Conservation (phyloP, 2,797 vertebrate species). For the Pangasius krempfi region DNA sequence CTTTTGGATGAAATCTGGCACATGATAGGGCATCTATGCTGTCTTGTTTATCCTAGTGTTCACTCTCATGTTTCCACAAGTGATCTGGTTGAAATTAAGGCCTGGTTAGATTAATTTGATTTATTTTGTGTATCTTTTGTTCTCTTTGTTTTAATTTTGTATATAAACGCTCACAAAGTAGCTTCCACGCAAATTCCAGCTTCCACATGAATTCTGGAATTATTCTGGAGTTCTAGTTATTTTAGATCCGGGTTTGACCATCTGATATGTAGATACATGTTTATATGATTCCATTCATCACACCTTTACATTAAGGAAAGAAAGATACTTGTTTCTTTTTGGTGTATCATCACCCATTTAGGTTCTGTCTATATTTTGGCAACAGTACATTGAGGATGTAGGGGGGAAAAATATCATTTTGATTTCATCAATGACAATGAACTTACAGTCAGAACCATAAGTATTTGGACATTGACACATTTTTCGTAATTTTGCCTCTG, state of each 20-base stretch:
- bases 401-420: not conserved
- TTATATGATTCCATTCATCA: not conserved
- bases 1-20: not conserved
- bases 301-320: not conserved
- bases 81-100: not conserved
- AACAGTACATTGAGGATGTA: not conserved
- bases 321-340: not conserved
- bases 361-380: not conserved
- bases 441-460: not conserved
- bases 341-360: not conserved
- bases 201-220: not conserved
- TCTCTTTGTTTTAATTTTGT: not conserved
- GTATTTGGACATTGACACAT: no score
- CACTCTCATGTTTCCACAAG: not conserved
- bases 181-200: not conserved
- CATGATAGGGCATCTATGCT: not conserved
- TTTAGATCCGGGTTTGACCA: not conserved
- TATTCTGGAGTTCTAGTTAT: not conserved
- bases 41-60: not conserved
- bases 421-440: not conserved
- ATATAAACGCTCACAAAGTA: no score
- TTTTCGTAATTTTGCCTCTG: no score
- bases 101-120: not conserved
- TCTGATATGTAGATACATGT: not conserved
- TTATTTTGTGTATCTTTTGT: not conserved